These are phyloP conservation scores for Streblospio benedicti DNA, from an alignment of 1,140 invertebrate genomes.

Conservation along the genomic window DNA sequence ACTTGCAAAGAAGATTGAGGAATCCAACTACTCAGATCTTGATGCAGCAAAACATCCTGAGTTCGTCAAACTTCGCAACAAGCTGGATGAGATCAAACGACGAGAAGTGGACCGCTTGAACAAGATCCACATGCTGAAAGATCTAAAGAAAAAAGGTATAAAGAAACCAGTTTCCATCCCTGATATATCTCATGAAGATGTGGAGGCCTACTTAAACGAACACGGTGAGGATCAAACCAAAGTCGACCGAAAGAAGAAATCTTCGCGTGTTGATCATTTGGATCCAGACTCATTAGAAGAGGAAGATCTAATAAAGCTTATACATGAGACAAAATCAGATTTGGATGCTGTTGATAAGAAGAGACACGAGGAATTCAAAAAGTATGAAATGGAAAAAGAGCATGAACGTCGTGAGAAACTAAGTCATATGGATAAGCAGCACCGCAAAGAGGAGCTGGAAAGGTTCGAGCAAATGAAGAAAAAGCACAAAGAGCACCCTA, in stretches of 20 bases:
- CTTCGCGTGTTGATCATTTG: conserved; percentile 71
- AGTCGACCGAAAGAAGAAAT: not conserved
- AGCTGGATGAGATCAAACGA: conserved; percentile 82
- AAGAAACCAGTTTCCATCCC: not conserved
- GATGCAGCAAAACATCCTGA: conserved; percentile 67
- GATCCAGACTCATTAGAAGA: conserved; percentile 92
- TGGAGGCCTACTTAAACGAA: not conserved
- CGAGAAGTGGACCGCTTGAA: conserved; percentile 70
- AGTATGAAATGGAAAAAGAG: conserved; percentile 97
- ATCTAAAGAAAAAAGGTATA: conserved; percentile 23
- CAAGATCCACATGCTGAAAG: conserved; percentile 57
- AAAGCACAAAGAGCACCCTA: conserved; percentile 82
- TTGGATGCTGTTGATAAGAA: conserved; percentile 75
- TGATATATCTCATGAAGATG: not conserved
- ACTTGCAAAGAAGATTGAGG: conserved; percentile 41
- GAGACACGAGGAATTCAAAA: conserved; percentile 76
- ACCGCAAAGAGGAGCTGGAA: conserved; percentile 61
- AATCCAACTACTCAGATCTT: conserved; percentile 37
- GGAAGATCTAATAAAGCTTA: conserved; percentile 85
- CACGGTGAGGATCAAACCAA: not conserved
- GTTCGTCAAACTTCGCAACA: conserved; percentile 73
- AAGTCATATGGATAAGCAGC: conserved; percentile 52
- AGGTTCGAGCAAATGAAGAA: conserved; percentile 61
- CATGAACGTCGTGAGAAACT: conserved; percentile 70
- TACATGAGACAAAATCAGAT: conserved; percentile 68